phyloP scores from a whole-genome alignment of 53 echinoderm and acorn worm genomes.

The Hippasteria phrygiana region DNA sequence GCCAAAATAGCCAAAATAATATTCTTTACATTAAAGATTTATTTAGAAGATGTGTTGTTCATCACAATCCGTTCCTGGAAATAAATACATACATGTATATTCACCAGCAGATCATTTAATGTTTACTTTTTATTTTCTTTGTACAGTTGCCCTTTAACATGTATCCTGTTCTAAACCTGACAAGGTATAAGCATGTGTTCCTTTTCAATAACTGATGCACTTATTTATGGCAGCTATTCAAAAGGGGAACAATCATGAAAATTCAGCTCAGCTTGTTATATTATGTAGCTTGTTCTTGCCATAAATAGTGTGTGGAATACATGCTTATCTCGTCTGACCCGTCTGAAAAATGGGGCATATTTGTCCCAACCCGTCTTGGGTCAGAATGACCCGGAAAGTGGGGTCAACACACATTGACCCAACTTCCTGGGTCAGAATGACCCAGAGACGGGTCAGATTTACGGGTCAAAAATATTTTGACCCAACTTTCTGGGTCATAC shows the following conservation, averaged over 20 bases:
- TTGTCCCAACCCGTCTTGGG: no score
- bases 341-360: no score
- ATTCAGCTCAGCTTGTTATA: background rate
- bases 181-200: conserved; percentile 28
- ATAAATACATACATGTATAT: conserved; percentile 21
- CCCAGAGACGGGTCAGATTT: no score
- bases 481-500: background rate
- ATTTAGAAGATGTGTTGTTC: conserved; percentile 13
- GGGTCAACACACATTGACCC: no score
- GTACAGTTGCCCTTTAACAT: conserved; percentile 22
- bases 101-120: conserved; percentile 18
- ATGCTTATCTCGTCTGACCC: no score
- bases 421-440: no score
- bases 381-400: no score
- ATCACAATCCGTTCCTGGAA: conserved; percentile 18
- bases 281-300: conserved; percentile 4
- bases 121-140: conserved; percentile 23
- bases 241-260: conserved; percentile 14
- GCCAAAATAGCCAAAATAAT: conserved; percentile 18
- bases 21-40: conserved; percentile 24
- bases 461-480: no score
- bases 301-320: conserved; percentile 22
- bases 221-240: conserved; percentile 23
- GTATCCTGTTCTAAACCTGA: conserved; percentile 23
- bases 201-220: conserved; percentile 20